Base-by-base conservation (phyloP, 2,113 vertebrate species). In the Clinocottus analis region DNA sequence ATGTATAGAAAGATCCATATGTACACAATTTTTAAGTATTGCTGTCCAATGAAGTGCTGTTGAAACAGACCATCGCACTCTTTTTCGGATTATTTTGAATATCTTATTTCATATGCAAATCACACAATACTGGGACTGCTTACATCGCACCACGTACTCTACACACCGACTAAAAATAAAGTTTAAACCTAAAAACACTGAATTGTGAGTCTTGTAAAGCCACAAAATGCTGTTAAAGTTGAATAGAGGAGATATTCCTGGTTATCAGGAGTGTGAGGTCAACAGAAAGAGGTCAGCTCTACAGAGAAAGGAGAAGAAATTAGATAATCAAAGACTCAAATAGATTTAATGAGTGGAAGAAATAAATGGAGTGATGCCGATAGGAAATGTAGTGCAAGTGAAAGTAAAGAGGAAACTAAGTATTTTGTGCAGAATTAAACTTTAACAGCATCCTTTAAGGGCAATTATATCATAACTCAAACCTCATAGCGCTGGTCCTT, bases 261-360 rank as follows among this genome's bases (percentile, higher is more conserved):
- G n/a, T 29, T 70, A 33, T 51, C 23, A n/a, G 45, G 56, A 59
- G 27, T 25, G 71, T 25, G 75, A 87, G 90, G 78, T 88, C 78
- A 75, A 27, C 51, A 68, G 70, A 93, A 91, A 39, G 83, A 87
- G 81, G 87, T 80, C 86, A 70, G 53, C 27, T 71, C 86, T 75
- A 19, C 43, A 70, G 85, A 82, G 91, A 82, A 63, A 39, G 14
- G 10, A 17, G 53, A 65, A 8, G n/a, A 56, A 49, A 45, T 5
- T 13, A 47, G 29, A 53, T 23, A 29, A 67, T 67, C 65, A 51
- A 67, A 51, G 65, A 67, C 64, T 58, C 47, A 41, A 80, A 81
- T 45, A 63, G 63, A 82, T 85, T 74, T 79, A 67, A 78, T 80
- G 66, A 83, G 72, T 67, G 43, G 79, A 75, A 33, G 1, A 35